Percentiles rank a stretch among this genome's conserved stretches.
Evolutionary conservation across 1,140 invertebrate genomes (phyloP).

Genomic region (Heliconius hermathena): DNA sequence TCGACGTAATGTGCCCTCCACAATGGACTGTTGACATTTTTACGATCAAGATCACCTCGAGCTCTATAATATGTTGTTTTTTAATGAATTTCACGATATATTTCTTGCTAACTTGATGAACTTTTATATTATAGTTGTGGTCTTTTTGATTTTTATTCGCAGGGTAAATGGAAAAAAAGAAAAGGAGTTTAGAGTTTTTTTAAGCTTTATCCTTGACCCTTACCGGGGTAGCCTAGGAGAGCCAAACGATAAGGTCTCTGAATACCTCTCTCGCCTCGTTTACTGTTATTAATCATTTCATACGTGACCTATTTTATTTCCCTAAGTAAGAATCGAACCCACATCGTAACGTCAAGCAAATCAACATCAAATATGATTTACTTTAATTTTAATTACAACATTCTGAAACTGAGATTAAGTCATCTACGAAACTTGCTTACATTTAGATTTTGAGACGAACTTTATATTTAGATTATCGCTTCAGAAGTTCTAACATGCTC

Average conservation of each 20-base stretch:
- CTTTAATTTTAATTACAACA: not conserved
- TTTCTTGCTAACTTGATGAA: conserved; percentile 15
- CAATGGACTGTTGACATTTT: conserved; percentile 44
- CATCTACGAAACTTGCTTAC: conserved; percentile 10
- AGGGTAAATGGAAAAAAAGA: no score
- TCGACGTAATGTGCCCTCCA: conserved; percentile 37
- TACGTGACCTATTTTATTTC: no score
- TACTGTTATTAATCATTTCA: no score
- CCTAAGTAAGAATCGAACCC: no score
- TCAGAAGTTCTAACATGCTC: not conserved
- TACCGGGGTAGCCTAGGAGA: no score
- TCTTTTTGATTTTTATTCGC: no score
- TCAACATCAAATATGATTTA: not conserved
- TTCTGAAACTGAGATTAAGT: not conserved
- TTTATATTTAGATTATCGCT: conserved; percentile 15
- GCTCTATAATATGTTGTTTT: conserved; percentile 29
- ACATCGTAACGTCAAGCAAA: no score
- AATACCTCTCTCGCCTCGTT: no score
- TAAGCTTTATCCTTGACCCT: no score
- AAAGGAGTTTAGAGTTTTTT: no score
- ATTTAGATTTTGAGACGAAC: conserved; percentile 2
- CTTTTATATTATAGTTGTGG: no score
- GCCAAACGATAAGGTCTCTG: no score
- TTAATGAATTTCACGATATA: conserved; percentile 35
- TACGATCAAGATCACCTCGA: conserved; percentile 37